Base-by-base conservation (phyloP, 1,140 invertebrate genomes). In the Drosophila malerkotliana region DNA sequence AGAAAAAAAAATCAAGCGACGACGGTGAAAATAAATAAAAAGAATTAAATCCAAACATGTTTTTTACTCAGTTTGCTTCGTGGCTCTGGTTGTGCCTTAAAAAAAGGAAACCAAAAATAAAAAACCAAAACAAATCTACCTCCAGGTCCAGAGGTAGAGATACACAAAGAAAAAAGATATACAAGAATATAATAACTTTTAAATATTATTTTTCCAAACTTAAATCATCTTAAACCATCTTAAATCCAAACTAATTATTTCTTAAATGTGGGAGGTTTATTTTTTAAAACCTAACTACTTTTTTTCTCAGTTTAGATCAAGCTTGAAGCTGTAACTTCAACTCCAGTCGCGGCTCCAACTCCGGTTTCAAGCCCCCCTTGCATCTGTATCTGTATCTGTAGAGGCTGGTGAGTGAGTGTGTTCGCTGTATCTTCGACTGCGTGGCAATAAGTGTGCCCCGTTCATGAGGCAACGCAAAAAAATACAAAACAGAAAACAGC, bases 21-120 rank as follows among this genome's bases (percentile, higher is more conserved):
- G 77, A 67, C 55, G 67, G 59, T 76, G 66, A 80, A 71, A 80
- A 83, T 71, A 87, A 74, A 87, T 62, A 85, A 78, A 69, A 83
- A 89, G 84, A 88, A 83, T 83, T 88, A 88, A 79, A 83, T 68
- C 79, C 83, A 87, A 82, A 87, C 83, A 88, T 87, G 79, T 87
- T 87, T 88, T 78, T 88, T 77, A 72, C 62, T 73, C 62, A 56
- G 58, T 60, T 77, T 77, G 56, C 72, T 54, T 73, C 53, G 60
- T 66, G 72, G 67, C 67, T 71, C 44, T 69, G 63, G 66, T 63
- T 49, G 67, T 69, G 64, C 63, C 63, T 69, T 69, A 69, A 69
- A 69, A 55, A 67, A 69, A 45, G 4, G 21, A 66, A 67, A 67
- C 54, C 45, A 54, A 68, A 30, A 51, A 30, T 28, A 57, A 68